Base-by-base conservation (phyloP, 37 sponge, comb jelly and placozoan species). In the Halisarca cf. caerulea region DNA sequence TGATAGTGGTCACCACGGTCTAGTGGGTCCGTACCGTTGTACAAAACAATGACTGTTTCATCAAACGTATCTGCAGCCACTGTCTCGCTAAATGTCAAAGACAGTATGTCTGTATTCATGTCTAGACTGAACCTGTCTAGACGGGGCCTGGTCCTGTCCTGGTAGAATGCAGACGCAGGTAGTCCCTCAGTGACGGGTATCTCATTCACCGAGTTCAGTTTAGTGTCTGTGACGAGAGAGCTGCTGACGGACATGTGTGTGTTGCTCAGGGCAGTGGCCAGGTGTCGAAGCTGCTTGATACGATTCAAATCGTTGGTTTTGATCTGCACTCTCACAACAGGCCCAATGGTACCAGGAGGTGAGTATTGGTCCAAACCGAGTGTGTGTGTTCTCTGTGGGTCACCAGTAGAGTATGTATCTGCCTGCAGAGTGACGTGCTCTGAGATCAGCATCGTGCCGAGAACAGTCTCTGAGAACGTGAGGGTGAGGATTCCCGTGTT, bases 51-150 rank as follows among this genome's bases (percentile, higher is more conserved):
- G 32, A 83, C 58, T 23, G 92, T 86, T 24, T 87, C 94, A 64
- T 89, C 83, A 39, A 96, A 66, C 8, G 92, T 88, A 2, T 77
- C 59, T 2, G 89, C 89, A 70, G 69, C 86, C 0, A 93, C 92
- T 18, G 97, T 96, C 55, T 96, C 97, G 79, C 91, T 84, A 54
- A 96, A 96, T 9, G 94, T 89, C 24, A 96, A 85, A 8, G 69
- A 62, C 0, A 96, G 74, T 20, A 93, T 42, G 74, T 85, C 78
- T 11, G 80, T 42, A 61, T 91, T 62, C 18, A 93, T 66, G 73
- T 96, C 94, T 14, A 93, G 79, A 44, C 73, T 83, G 72, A 87
- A 96, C 0, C 40, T 30, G 41, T 71, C 58, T 36, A 96, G 78
- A 0, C 59, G 35, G 30, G 97, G 97, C 24, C 37, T 24, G 20